Base-by-base conservation (phyloP, 2,113 vertebrate genomes). In the Alces alces region DNA sequence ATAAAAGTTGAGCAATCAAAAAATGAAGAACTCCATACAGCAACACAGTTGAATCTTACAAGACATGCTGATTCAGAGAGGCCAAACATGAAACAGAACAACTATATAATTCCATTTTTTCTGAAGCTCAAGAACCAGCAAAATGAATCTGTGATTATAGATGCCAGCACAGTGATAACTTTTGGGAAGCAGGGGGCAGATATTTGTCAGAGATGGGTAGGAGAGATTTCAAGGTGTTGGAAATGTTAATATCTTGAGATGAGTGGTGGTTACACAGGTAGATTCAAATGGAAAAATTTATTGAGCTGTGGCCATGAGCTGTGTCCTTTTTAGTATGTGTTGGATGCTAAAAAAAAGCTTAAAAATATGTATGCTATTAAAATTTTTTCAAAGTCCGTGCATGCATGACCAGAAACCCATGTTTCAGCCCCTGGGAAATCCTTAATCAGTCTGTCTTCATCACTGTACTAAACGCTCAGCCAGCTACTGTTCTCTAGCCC, bases 391-490 rank as follows among this genome's bases (percentile, higher is more conserved):
- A 50, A 70, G 55, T 89, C 82, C 25, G 30, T 2, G 10, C 16
- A 23, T 7, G 15, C 2, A 13, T 21, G 8, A 4, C 16, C 14
- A 21, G 33, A 87, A 1, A 66, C 33, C 11, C 52, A 4, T 0
- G 1, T 28, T 15, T 30, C 7, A 25, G 55, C 23, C 60, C 52
- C 36, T 5, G 10, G 66, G 43, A 50, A 54, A 23, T 16, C 43
- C 54, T 4, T 4, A 27, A 19, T 21, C 54, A 25, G 6, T 39
- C 76, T 27, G 7, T 27, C n/a, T 47, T 36, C 8, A 36, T 23
- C 2, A 4, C 27, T 21, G 1, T 11, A 6, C 21, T 33, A 30
- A 11, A 5, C 0, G 2, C 60, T 33, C 52, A 33, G 13, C 23
- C 5, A 61, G 14, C 6, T 16, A 36, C 36, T 57, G 3, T 27